Conservation (phyloP, 2,113 vertebrate species). For the Nannobrachium achirus region DNA sequence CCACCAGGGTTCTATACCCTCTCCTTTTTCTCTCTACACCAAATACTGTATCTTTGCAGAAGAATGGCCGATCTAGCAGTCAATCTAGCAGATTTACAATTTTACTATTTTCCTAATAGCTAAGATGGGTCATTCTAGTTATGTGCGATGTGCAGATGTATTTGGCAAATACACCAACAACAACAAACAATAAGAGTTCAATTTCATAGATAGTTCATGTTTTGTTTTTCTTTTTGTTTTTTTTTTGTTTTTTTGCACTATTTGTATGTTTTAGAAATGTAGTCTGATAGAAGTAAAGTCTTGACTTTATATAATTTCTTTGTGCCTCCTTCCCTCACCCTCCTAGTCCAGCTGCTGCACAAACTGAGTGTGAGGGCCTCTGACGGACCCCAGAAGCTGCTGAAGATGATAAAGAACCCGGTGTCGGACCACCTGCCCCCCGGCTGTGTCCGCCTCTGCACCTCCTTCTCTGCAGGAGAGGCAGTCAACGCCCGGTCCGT, state of each 20-base stretch:
- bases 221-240: too few species aligned
- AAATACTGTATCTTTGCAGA: too few species aligned
- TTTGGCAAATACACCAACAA: too few species aligned
- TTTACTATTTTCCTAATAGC: too few species aligned
- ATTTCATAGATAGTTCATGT: too few species aligned
- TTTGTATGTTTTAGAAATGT: not conserved
- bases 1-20: too few species aligned
- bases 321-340: not conserved
- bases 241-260: not conserved
- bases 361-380: conserved; percentile 95
- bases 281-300: not conserved
- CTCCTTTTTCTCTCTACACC: too few species aligned
- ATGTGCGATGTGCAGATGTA: too few species aligned
- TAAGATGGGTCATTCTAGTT: too few species aligned
- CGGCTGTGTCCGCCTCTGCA: conserved; percentile 88
- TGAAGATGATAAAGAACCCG: conserved; percentile 96
- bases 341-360: conserved; percentile 94
- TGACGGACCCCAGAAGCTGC: conserved; percentile 93
- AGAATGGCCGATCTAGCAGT: too few species aligned
- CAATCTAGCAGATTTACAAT: too few species aligned
- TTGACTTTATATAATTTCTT: not conserved
- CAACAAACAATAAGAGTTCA: too few species aligned
- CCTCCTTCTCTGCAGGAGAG: conserved; percentile 85
- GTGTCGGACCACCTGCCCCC: conserved; percentile 93
- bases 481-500: conserved; percentile 79